phyloP scores from a whole-genome alignment of 2,113 vertebrate species.

The Eclectus roratus region DNA sequence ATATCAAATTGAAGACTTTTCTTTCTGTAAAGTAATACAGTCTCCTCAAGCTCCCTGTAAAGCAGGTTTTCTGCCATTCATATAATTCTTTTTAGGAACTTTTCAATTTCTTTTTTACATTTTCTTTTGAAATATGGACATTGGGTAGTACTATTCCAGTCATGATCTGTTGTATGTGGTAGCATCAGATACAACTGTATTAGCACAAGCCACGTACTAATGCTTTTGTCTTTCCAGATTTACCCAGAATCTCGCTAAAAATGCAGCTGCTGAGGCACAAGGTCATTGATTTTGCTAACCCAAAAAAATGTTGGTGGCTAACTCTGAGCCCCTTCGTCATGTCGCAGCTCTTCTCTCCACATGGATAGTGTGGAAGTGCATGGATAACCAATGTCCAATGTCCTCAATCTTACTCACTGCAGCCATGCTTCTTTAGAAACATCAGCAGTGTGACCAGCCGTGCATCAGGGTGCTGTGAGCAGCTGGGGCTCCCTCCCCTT shows the following conservation, averaged over 20 bases:
- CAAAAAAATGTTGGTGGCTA: background rate
- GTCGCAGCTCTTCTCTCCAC: background rate
- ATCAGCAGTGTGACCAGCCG: background rate
- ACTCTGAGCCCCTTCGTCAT: background rate
- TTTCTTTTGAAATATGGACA: background rate
- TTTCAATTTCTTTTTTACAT: background rate
- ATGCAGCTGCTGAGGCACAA: background rate
- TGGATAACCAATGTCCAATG: background rate
- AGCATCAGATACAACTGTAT: background rate
- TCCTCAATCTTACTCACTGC: background rate
- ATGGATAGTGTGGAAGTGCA: background rate
- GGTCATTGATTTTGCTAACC: background rate
- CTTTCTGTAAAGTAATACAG: background rate
- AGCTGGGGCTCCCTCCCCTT: accelerated
- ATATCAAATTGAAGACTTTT: background rate
- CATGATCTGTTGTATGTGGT: background rate
- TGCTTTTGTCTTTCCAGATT: background rate
- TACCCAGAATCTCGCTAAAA: background rate
- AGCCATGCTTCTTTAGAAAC: background rate
- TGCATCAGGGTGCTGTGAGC: background rate
- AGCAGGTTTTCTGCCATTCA: background rate
- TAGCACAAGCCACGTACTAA: background rate
- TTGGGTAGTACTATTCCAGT: background rate
- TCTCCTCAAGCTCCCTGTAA: background rate
- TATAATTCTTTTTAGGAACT: background rate